Evolutionary conservation across 2,113 vertebrate species (phyloP).

Genomic region (Pangasianodon hypophthalmus): DNA sequence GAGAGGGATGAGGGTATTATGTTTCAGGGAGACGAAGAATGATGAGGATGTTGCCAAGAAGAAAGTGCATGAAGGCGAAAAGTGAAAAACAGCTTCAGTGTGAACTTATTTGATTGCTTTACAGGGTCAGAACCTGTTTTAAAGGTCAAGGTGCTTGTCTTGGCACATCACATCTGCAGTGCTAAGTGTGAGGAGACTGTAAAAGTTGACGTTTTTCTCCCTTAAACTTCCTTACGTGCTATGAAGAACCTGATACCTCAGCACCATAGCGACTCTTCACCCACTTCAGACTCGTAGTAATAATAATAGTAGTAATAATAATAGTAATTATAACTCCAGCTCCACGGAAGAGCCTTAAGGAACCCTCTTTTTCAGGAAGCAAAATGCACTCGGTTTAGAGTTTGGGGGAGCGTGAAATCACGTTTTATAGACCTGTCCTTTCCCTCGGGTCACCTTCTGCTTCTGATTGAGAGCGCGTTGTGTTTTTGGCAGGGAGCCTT

Average conservation of each 20-base stretch:
- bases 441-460: constrained; percentile 41
- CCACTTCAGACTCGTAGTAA: neutral
- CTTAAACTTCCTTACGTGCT: neutral
- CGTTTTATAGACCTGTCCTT: constrained; percentile 30
- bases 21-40: constrained; percentile 41
- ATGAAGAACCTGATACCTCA: neutral
- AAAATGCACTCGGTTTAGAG: neutral
- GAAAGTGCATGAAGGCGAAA: neutral
- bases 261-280: neutral
- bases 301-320: constrained; percentile 35
- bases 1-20: constrained; percentile 41
- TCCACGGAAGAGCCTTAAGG: constrained; percentile 36
- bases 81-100: neutral
- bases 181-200: neutral
- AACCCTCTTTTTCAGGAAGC: neutral
- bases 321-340: constrained; percentile 30
- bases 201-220: no score
- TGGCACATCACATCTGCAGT: neutral
- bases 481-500: constrained; percentile 42
- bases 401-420: constrained; percentile 7
- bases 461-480: constrained; percentile 30
- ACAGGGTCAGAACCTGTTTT: neutral
- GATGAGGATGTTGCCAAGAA: constrained; percentile 19
- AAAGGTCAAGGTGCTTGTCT: constrained; percentile 13
- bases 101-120: neutral